Evolutionary conservation across 2,113 vertebrate genomes (phyloP).

Genomic region (Colistium nudipinnis): DNA sequence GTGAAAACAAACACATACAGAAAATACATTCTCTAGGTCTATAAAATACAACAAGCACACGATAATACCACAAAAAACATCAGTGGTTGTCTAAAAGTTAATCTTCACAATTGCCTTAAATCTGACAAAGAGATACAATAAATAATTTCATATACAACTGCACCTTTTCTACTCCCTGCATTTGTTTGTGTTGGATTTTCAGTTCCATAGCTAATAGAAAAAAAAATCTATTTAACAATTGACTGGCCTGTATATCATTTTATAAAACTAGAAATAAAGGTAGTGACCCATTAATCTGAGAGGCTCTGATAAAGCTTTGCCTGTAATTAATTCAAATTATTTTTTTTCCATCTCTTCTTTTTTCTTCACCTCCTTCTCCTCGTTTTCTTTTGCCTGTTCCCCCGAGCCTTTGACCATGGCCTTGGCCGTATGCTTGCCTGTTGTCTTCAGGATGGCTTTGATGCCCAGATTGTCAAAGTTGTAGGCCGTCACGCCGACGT

Average conservation of each 20-base stretch:
- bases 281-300: neutral
- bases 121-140: too few relatives aligned
- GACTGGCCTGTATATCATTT: neutral
- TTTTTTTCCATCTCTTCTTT: constrained; percentile 31
- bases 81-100: neutral
- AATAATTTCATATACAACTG: too few relatives aligned
- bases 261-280: neutral
- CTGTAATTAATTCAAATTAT: neutral
- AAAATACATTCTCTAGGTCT: neutral
- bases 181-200: neutral
- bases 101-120: too few relatives aligned
- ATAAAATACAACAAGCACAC: neutral
- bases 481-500: constrained; percentile 87
- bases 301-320: neutral
- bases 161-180: neutral
- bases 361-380: constrained; percentile 31
- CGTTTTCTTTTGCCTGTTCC: neutral
- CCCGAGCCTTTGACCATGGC: constrained; percentile 70
- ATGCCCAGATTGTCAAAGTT: constrained; percentile 89
- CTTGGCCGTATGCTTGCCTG: constrained; percentile 84
- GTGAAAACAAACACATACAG: neutral
- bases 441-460: constrained; percentile 86
- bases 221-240: neutral
- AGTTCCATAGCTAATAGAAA: neutral
- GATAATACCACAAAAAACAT: neutral